These are phyloP conservation scores for Bos javanicus DNA, from an alignment of 2,113 vertebrate genomes.

Conservation along the genomic window DNA sequence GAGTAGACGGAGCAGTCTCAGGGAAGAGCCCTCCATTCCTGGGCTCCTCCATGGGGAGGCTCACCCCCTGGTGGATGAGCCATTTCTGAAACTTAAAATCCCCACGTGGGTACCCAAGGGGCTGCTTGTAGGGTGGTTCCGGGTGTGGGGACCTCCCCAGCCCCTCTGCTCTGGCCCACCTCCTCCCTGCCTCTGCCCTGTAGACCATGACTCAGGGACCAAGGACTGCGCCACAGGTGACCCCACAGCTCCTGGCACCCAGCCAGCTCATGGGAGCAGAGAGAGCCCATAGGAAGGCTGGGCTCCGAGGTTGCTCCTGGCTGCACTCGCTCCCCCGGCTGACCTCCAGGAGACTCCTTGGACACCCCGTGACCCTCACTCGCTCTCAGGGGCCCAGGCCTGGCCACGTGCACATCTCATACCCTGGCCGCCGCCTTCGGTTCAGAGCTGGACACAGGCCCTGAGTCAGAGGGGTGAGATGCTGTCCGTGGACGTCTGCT, in stretches of 20 bases:
- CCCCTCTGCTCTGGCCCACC: neutral
- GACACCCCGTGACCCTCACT: neutral
- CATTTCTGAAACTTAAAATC: neutral
- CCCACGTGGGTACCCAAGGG: neutral
- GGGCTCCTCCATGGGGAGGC: neutral
- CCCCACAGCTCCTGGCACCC: too few species aligned
- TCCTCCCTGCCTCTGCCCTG: neutral
- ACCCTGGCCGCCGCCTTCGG: accelerated
- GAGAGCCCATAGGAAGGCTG: neutral
- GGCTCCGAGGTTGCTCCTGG: neutral
- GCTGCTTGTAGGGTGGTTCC: neutral
- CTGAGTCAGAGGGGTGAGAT: neutral
- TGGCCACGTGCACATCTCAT: neutral
- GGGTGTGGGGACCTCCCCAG: neutral
- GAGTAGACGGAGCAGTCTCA: too few species aligned
- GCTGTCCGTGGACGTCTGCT: accelerated
- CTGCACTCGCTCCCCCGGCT: accelerated
- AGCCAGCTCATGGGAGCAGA: neutral
- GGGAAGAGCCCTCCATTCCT: accelerated
- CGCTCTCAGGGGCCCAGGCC: neutral
- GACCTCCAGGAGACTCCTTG: neutral
- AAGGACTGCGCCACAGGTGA: neutral
- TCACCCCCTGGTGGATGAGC: accelerated
- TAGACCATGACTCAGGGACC: too few species aligned
- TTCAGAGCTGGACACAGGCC: neutral